Percentiles rank a stretch among this genome's conserved stretches.
Evolutionary conservation across 2,797 vertebrate genomes (phyloP).

Genomic region (Sebastes minor): DNA sequence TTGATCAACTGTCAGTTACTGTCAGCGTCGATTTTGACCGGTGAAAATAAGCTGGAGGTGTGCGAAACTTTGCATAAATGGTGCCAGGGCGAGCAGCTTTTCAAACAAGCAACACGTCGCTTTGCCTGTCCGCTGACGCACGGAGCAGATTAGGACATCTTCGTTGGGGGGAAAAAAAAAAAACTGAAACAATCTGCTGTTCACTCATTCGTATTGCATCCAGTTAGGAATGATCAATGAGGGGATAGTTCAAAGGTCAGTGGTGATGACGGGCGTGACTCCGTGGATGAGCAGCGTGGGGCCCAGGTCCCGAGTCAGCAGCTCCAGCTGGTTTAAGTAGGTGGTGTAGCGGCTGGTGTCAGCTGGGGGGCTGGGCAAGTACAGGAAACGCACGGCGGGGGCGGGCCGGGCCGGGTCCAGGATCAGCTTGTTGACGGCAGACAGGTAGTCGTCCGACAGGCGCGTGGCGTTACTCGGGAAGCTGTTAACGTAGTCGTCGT

Average conservation of each 20-base stretch:
- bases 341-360: conserved; percentile 86
- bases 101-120: too few species aligned
- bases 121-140: too few species aligned
- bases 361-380: conserved; percentile 88
- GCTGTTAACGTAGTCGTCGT: conserved; percentile 76
- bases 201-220: too few species aligned
- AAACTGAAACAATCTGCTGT: too few species aligned
- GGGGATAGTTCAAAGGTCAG: conserved; percentile 83
- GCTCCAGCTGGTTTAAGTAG: conserved; percentile 88
- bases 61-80: too few species aligned
- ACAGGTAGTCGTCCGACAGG: conserved; percentile 86
- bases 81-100: too few species aligned
- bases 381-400: conserved; percentile 89
- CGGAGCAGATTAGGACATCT: too few species aligned
- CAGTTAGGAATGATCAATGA: conserved; percentile 1
- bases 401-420: conserved; percentile 77
- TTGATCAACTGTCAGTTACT: too few species aligned
- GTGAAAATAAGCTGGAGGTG: too few species aligned
- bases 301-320: conserved; percentile 87
- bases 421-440: conserved; percentile 88
- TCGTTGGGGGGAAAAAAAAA: too few species aligned
- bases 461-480: conserved; percentile 85
- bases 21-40: too few species aligned
- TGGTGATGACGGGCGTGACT: conserved; percentile 91
- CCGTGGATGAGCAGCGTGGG: conserved; percentile 92